Evolutionary conservation across 2,888 invertebrate species (phyloP), one percentile per base, ranked within the genome.

Genomic region (Polyommatus iphigenia): DNA sequence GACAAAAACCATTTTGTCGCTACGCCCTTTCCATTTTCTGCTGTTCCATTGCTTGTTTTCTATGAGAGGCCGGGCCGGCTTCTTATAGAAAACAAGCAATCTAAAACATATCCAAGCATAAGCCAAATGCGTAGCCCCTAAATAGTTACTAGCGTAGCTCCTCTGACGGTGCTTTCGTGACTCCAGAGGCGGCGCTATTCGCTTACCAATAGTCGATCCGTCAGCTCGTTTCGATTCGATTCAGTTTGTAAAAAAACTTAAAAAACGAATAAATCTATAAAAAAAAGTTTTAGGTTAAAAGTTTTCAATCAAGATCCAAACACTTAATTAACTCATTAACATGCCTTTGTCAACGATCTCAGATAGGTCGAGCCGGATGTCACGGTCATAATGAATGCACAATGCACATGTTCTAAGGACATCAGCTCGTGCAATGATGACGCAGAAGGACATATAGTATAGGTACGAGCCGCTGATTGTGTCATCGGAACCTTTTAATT

Each of bases 401-500:
- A 36, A 36, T 71, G 24, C n/a, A 71, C 18, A 15, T 71, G 29
- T 8, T 71, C 29, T 18, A 71, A 36, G 36, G 32, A 36, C 71
- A 71, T n/a, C 29, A 71, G 62, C 71, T 73, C 73, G 41, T 46
- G 73, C 41, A 73, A 73, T 50, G 20, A 73, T 50, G 20, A 46
- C 41, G 46, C 15, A 24, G 73, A 24, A 75, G 46, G 24, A 75
- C 29, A 29, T 20, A 10, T 62, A 24, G 67, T 15, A 18, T 75
- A 24, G 29, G 24, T 50, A 18, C 54, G 5, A 67, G 29, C 24
- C 20, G 62, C 29, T 3, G 46, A 20, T 46, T 20, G 62, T 81
- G 83, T 83, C 84, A 84, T 84, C 84, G 85, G 87, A 88, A 87
- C 86, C 85, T 86, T 88, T 90, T 85, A 90, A 92, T 93, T 92